Percentiles rank a stretch among this genome's conserved stretches.
phyloP scores from a whole-genome alignment of 2,113 vertebrate genomes.

The Elaphurus davidianus region DNA sequence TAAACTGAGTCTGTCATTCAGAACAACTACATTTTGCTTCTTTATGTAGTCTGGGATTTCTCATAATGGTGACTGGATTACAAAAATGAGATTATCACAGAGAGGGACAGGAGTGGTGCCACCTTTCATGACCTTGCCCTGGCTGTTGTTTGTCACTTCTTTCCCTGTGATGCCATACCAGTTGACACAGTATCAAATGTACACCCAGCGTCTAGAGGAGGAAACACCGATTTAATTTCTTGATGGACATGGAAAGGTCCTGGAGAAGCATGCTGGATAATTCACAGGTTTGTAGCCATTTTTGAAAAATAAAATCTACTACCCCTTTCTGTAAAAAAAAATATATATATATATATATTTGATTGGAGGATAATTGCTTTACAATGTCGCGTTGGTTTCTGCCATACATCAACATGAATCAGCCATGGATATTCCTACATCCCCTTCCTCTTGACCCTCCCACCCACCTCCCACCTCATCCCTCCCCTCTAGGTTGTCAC shows the following conservation, averaged over 20 bases:
- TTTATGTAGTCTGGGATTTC: background rate
- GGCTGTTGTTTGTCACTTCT: background rate
- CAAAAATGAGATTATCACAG: background rate
- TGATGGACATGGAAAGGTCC: background rate
- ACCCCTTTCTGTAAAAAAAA: background rate
- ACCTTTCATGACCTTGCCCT: background rate
- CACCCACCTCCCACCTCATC: background rate
- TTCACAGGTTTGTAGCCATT: background rate
- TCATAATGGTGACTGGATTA: background rate
- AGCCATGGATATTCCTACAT: background rate
- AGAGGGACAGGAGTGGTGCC: background rate
- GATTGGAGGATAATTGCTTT: background rate
- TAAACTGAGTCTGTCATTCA: background rate
- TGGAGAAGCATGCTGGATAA: background rate
- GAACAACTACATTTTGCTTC: background rate
- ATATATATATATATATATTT: background rate
- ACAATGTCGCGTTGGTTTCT: background rate
- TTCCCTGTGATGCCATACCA: background rate
- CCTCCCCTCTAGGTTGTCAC: background rate
- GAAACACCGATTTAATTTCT: background rate
- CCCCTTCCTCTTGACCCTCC: background rate
- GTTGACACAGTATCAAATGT: background rate
- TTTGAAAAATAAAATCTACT: background rate
- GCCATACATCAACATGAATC: background rate
- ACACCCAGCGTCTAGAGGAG: background rate